Conservation (phyloP, 2,113 vertebrate species). For the Cyphomyrus discorhynchus region DNA sequence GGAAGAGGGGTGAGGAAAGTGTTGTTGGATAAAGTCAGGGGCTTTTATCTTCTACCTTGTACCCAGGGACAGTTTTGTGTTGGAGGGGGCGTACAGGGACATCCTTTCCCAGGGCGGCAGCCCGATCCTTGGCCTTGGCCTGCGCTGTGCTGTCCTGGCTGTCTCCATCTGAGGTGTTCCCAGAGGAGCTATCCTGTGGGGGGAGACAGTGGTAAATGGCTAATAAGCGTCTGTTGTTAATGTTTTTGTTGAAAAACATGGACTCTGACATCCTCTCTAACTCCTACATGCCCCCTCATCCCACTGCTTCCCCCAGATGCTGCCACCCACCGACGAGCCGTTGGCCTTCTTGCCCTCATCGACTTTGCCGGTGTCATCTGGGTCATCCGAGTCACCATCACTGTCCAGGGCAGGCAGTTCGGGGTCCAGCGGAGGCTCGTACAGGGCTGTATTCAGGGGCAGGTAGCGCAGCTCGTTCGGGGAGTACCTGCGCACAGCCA, state of each 20-base stretch:
- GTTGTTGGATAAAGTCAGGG: conserved; percentile 81
- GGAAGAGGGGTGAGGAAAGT: conserved; percentile 58
- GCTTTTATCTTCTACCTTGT: conserved; percentile 99
- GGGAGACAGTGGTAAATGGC: conserved; percentile 24
- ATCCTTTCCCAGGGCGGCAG: conserved; percentile 76
- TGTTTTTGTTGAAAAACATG: neutral
- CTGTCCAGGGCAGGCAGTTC: conserved; percentile 87
- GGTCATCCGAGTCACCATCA: conserved; percentile 90
- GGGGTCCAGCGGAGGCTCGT: conserved; percentile 90
- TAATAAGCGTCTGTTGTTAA: neutral
- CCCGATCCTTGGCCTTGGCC: conserved; percentile 80
- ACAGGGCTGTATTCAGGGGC: conserved; percentile 90
- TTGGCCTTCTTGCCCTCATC: conserved; percentile 78
- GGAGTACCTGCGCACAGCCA: conserved; percentile 70
- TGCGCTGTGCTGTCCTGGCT: conserved; percentile 81
- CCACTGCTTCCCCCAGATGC: neutral
- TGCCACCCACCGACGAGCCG: conserved; percentile 60
- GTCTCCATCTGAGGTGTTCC: conserved; percentile 87
- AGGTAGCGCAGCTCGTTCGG: conserved; percentile 94
- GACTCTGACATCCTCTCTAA: neutral
- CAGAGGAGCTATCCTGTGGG: conserved; percentile 87
- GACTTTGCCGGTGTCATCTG: conserved; percentile 68
- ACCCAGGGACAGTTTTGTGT: conserved; percentile 88
- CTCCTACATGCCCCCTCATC: neutral
- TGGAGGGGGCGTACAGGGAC: conserved; percentile 73